Percentiles rank a stretch among this genome's conserved stretches.
Conservation (phyloP, 2,888 invertebrate genomes). For the Monoplex corrugatus region DNA sequence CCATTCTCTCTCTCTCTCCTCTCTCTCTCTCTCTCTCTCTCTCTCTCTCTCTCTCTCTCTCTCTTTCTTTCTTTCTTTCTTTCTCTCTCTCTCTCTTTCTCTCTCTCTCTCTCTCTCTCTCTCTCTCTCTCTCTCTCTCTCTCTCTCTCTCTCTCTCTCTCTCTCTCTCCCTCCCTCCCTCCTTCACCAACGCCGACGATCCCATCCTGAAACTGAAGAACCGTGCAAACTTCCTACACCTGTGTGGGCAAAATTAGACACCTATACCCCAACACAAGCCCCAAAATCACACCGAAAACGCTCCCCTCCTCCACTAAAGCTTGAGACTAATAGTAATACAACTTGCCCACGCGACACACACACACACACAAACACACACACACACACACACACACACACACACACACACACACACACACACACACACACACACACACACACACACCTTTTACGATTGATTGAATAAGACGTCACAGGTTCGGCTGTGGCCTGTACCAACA, state of each 20-base stretch:
- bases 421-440: background rate
- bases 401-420: slow-evolving; percentile 37
- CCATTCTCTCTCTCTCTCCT: background rate
- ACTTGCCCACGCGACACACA: background rate
- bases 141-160: background rate
- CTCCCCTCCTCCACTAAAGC: background rate
- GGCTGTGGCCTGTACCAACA: too few relatives aligned
- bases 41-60: slow-evolving; percentile 11
- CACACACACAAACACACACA: background rate
- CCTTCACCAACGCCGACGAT: background rate
- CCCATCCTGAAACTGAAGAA: background rate
- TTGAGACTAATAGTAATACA: background rate
- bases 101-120: background rate
- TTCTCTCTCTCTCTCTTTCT: too few relatives aligned
- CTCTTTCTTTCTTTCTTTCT: background rate
- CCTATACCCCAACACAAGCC: background rate
- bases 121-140: background rate
- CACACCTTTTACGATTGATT: too few relatives aligned
- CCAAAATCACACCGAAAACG: background rate
- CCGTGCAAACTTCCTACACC: background rate
- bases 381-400: slow-evolving; percentile 38
- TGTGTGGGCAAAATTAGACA: background rate
- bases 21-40: slow-evolving; percentile 30
- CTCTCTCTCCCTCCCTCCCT: too few relatives aligned
- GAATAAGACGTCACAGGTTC: too few relatives aligned